Percentiles rank a stretch among this genome's conserved stretches.
phyloP scores from a whole-genome alignment of 2,888 invertebrate species.

The Tachina fera region DNA sequence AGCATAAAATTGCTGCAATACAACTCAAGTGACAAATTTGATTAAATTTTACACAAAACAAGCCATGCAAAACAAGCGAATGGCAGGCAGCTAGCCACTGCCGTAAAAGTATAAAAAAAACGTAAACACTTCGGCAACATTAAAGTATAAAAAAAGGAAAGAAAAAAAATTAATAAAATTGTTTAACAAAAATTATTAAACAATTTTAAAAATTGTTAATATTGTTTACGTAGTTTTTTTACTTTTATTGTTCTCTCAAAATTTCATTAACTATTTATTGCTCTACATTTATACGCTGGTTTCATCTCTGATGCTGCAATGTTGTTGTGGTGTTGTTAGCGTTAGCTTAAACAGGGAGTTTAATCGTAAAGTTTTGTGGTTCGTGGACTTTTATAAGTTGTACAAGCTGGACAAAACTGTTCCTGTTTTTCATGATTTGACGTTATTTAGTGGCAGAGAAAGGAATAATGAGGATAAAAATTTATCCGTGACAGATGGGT shows the following conservation, averaged over 20 bases:
- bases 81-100: not conserved
- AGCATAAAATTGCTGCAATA: slow-evolving; percentile 48
- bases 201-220: too few relatives aligned
- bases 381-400: slow-evolving; percentile 3
- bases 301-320: not conserved
- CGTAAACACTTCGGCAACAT: not conserved
- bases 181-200: slow-evolving; percentile 24
- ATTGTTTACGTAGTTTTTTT: slow-evolving; percentile 21
- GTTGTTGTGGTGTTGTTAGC: not conserved
- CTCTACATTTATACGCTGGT: not conserved
- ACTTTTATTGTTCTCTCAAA: slow-evolving; percentile 14
- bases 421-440: too few relatives aligned
- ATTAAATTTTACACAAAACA: slow-evolving; percentile 65
- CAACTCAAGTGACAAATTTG: slow-evolving; percentile 67
- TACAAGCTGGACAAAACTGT: too few relatives aligned
- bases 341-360: slow-evolving; percentile 32
- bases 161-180: slow-evolving; percentile 25
- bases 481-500: too few relatives aligned
- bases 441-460: too few relatives aligned
- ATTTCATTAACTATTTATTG: slow-evolving; percentile 37
- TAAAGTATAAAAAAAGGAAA: not conserved
- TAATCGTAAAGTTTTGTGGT: not conserved
- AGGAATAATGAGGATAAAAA: too few relatives aligned
- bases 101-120: slow-evolving; percentile 3
- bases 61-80: slow-evolving; percentile 17